Base-by-base conservation (phyloP, 2,113 vertebrate genomes). In the Steatornis caripensis region DNA sequence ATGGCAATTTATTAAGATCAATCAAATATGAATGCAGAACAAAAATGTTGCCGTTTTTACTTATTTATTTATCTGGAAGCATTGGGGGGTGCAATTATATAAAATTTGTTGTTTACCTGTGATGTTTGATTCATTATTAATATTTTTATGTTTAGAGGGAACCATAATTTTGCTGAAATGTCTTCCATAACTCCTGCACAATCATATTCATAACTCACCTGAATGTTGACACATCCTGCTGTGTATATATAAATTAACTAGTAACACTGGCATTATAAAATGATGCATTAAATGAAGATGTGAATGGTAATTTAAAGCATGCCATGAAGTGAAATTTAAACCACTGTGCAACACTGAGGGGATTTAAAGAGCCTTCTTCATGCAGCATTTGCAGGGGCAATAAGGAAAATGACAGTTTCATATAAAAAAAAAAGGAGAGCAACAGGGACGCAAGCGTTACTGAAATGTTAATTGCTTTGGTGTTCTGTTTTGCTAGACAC, bases 281-380 rank as follows among this genome's bases (percentile, higher is more conserved):
- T 77, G 89, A 96, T 97, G 86, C 86, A 93, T 96, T 94, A 96
- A 96, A 95, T 97, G 97, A 97, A 97, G 96, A 97, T 95, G 92
- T 92, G 95, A 84, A 78, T 92, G 94, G 90, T 95, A 97, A 68
- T 95, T 97, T 97, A 96, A 96, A 93, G 84, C 88, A 84, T 95
- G 96, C 97, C 92, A 93, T 76, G 93, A 97, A 96, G 85, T 97
- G 93, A 98, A 98, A 98, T 97, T 95, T 96, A 96, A 98, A 93
- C 94, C 97, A 90, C 87, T 77, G 58, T 86, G 54, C 62, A 95
- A 74, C 57, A 72, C 68, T 55, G 76, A 87, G 62, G 75, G 95
- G 90, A 95, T 88, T 97, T 95, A 71, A 93, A 69, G 60, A 83
- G 87, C 86, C 84, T 87, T 84, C 89, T 93, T 95, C 76, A 3